Percentiles rank a stretch among this genome's conserved stretches.
Evolutionary conservation across 1,140 invertebrate species (phyloP).

Genomic region (Drosophila tropicalis): DNA sequence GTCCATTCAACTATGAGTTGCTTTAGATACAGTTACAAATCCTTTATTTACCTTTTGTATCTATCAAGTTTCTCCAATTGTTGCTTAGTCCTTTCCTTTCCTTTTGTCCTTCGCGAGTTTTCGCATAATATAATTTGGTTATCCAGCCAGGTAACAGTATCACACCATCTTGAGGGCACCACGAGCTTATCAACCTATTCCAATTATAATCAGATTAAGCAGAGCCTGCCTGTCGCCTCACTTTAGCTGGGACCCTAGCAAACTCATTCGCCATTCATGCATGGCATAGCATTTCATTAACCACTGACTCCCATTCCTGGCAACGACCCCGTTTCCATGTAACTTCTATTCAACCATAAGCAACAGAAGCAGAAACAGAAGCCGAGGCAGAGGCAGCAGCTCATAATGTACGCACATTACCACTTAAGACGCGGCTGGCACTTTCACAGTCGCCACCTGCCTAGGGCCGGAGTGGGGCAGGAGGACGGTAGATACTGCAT

Average conservation of each 20-base stretch:
- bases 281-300: slow-evolving; percentile 12
- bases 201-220: slow-evolving; percentile 18
- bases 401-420: slow-evolving; percentile 60
- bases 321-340: slow-evolving; percentile 24
- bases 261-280: slow-evolving; percentile 4
- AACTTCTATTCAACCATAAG: slow-evolving; percentile 38
- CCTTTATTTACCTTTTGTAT: too few species aligned
- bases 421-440: slow-evolving; percentile 40
- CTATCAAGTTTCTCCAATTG: too few species aligned
- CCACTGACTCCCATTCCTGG: slow-evolving; percentile 13
- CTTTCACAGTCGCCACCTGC: slow-evolving; percentile 23
- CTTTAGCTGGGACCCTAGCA: slow-evolving; percentile 1
- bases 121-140: too few species aligned
- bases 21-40: too few species aligned
- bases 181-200: slow-evolving; percentile 2
- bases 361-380: slow-evolving; percentile 22
- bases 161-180: background rate
- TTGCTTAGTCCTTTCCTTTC: too few species aligned
- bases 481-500: slow-evolving; percentile 1
- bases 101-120: too few species aligned
- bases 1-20: too few species aligned
- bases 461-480: background rate
- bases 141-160: background rate
- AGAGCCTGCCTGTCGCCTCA: background rate
- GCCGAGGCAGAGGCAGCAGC: background rate